Conservation (phyloP, 2,888 invertebrate genomes). For the Chydorus sphaericus region DNA sequence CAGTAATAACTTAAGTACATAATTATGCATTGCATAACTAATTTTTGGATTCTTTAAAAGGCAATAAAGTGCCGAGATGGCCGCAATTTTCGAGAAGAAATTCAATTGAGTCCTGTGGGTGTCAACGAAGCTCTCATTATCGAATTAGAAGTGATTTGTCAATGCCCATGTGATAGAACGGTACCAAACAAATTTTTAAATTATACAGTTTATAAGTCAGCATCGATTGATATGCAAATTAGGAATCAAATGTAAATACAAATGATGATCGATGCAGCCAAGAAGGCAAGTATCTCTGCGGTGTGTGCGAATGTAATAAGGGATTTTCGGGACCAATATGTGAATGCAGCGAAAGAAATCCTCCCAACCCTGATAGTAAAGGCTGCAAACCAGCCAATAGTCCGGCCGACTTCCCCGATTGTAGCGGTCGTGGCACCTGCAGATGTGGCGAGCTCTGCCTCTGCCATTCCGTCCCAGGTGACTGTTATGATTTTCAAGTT, state of each 20-base stretch:
- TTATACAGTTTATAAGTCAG: not conserved
- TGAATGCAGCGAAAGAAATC: too few relatives aligned
- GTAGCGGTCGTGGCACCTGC: slow-evolving; percentile 11
- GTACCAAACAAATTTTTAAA: not conserved
- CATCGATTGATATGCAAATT: not conserved
- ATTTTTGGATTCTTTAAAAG: not conserved
- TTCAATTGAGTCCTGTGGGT: slow-evolving; percentile 8
- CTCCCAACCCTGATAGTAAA: not conserved
- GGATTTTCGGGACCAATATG: not conserved
- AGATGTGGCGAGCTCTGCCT: slow-evolving; percentile 5
- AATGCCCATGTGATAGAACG: slow-evolving; percentile 8
- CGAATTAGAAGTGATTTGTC: slow-evolving; percentile 7
- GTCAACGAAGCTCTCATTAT: slow-evolving; percentile 5
- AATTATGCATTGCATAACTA: not conserved
- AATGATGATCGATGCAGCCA: not conserved
- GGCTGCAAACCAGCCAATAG: slow-evolving; percentile 5
- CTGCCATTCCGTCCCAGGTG: slow-evolving; percentile 1
- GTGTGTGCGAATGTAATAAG: slow-evolving; percentile 10
- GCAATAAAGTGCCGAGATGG: not conserved
- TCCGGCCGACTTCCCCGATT: not conserved
- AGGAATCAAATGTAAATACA: not conserved
- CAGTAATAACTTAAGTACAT: not conserved
- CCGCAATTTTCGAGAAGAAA: not conserved
- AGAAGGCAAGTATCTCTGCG: slow-evolving; percentile 2
- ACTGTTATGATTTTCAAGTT: not conserved